Percentiles rank a stretch among this genome's conserved stretches.
Evolutionary conservation across 2,113 vertebrate genomes (phyloP).

Genomic region (Trematomus loennbergii): DNA sequence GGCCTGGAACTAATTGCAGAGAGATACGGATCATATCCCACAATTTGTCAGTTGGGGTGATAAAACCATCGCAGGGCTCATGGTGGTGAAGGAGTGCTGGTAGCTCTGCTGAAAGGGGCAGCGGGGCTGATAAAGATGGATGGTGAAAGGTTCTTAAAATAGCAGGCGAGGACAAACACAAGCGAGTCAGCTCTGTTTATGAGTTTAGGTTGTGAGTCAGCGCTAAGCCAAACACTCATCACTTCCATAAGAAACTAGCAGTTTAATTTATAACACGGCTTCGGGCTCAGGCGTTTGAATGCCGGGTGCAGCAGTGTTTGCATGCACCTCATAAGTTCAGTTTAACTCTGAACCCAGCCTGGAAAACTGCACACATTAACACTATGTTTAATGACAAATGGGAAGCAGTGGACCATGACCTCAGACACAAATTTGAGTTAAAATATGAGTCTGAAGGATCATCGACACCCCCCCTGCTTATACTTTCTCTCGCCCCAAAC

Average conservation of each 20-base stretch:
- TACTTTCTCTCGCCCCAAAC: slow-evolving; percentile 45
- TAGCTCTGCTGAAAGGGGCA: slow-evolving; percentile 57
- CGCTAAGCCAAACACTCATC: slow-evolving; percentile 74
- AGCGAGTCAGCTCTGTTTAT: slow-evolving; percentile 70
- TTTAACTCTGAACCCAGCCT: slow-evolving; percentile 35
- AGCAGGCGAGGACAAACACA: slow-evolving; percentile 63
- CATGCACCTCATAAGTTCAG: slow-evolving; percentile 9
- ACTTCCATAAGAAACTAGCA: slow-evolving; percentile 38
- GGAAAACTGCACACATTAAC: slow-evolving; percentile 64
- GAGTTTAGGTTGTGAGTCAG: slow-evolving; percentile 77
- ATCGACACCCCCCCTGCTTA: slow-evolving; percentile 24
- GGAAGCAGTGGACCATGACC: slow-evolving; percentile 54
- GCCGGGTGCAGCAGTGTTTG: slow-evolving; percentile 31
- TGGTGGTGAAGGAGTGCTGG: slow-evolving; percentile 55
- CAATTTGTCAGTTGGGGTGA: slow-evolving; percentile 87
- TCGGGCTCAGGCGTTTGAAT: slow-evolving; percentile 4
- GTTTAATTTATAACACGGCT: slow-evolving; percentile 61
- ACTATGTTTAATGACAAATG: slow-evolving; percentile 61
- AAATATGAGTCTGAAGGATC: slow-evolving; percentile 64
- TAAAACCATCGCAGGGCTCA: slow-evolving; percentile 72
- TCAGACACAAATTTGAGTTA: slow-evolving; percentile 55
- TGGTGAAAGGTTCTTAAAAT: slow-evolving; percentile 71
- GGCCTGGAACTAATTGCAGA: slow-evolving; percentile 83
- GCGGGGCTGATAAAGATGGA: slow-evolving; percentile 77
- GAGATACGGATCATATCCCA: slow-evolving; percentile 86